These are phyloP conservation scores for Argyrosomus japonicus DNA, from an alignment of 2,113 vertebrate species.

Conservation along the genomic window DNA sequence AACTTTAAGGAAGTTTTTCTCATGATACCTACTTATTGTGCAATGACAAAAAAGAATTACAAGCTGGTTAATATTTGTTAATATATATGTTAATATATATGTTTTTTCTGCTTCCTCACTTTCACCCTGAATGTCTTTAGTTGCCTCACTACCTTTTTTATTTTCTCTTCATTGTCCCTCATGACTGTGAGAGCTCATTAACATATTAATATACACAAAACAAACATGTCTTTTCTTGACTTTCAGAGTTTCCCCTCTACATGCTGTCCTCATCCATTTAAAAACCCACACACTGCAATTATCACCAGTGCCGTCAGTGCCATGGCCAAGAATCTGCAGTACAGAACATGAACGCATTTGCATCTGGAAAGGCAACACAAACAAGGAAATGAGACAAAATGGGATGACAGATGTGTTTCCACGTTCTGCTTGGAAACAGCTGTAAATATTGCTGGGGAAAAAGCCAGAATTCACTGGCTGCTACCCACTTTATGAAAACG, in stretches of 20 bases:
- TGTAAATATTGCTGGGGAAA: constrained; percentile 38
- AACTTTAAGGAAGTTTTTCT: background rate
- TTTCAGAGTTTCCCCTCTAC: background rate
- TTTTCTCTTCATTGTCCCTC: background rate
- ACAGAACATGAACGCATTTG: constrained; percentile 11
- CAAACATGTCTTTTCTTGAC: background rate
- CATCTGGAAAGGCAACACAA: constrained; percentile 41
- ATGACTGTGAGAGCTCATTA: background rate
- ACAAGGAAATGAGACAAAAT: constrained; percentile 43
- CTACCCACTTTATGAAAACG: constrained; percentile 1
- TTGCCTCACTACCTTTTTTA: background rate
- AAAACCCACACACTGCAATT: constrained; percentile 26
- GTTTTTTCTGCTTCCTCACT: background rate
- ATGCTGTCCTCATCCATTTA: background rate
- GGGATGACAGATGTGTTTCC: constrained; percentile 43
- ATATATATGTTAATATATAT: background rate
- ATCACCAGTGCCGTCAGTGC: constrained; percentile 1
- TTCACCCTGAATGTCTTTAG: background rate
- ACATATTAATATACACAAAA: background rate
- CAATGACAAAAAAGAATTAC: background rate
- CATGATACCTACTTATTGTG: too few species aligned
- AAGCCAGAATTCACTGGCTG: constrained; percentile 29
- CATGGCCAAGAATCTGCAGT: background rate
- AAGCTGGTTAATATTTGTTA: background rate
- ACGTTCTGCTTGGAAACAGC: constrained; percentile 32